Evolutionary conservation across 2,797 vertebrate species (phyloP), one percentile per base, ranked within the genome.

Genomic region (Dallia pectoralis): DNA sequence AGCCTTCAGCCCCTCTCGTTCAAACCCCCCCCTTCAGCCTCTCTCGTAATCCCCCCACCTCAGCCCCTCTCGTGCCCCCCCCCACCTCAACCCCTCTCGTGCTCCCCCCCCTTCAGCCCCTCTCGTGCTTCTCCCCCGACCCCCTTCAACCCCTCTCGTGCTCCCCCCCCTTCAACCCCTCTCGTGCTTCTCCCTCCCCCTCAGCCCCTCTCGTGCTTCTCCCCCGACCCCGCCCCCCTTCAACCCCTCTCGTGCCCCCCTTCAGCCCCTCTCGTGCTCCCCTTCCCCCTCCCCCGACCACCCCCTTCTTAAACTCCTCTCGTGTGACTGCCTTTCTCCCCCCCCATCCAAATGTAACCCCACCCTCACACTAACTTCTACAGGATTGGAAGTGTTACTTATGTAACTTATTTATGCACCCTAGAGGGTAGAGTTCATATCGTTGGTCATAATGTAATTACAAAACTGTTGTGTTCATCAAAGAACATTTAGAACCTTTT

Each of bases 331-430:
- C n/a, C 33, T 3, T 36, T 36, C 33, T 36, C 40, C 40, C 8
- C 40, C 40, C 40, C 7, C 40, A 44, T 8, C 7, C 40, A 44
- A 8, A 44, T 6, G 7, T 7, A 7, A 3, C 33, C 3, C 33
- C 33, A 6, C 40, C 2, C 40, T 11, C 40, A 44, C 2, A 8
- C 40, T 11, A 77, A 72, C 56, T 56, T 67, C 29, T 74, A 77
- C 76, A 76, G 81, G 87, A 91, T 82, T 85, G 78, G 89, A 86
- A 84, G 81, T 75, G 76, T 69, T 76, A 71, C 79, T 82, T 88
- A 87, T 83, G 86, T 44, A 44, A 44, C 40, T 44, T 44, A 44
- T 44, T 44, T 44, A 44, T 44, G 40, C 40, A 83, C 66, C 65
- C 53, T 64, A 56, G 66, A 36, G 15, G 80, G 40, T 74, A 72